These are phyloP conservation scores for Malurus elegans DNA, from an alignment of 2,113 vertebrate genomes.

Conservation along the genomic window DNA sequence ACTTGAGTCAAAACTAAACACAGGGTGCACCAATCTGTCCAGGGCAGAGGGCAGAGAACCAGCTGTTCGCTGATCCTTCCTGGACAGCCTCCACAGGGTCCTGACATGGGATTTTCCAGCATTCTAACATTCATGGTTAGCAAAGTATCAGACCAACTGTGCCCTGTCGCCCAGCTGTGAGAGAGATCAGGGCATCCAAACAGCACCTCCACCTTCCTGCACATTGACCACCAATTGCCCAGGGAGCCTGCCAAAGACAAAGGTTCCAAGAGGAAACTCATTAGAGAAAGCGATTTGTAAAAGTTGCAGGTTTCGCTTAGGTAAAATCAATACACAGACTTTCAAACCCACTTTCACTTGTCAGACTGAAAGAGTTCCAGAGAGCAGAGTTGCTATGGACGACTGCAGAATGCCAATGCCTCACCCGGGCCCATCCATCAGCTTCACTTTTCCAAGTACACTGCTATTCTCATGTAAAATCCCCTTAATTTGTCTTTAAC, in stretches of 20 bases:
- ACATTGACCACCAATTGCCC: background rate
- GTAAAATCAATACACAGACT: background rate
- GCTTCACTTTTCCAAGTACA: fast-evolving
- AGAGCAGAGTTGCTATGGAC: background rate
- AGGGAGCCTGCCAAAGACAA: background rate
- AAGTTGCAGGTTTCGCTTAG: background rate
- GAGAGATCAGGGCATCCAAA: background rate
- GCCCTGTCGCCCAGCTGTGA: background rate
- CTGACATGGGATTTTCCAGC: background rate
- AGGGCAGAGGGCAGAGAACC: background rate
- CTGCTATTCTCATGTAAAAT: background rate
- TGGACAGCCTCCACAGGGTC: background rate
- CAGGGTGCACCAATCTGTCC: background rate
- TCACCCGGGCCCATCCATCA: background rate
- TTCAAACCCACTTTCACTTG: background rate
- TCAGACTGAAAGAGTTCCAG: background rate
- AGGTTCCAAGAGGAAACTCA: background rate
- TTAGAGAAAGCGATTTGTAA: background rate
- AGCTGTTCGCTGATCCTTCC: background rate
- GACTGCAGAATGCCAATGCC: background rate
- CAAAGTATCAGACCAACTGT: background rate
- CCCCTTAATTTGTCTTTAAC: background rate
- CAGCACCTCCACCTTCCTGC: background rate
- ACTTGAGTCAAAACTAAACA: background rate
- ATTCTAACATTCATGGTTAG: background rate